Base-by-base conservation (phyloP, 2,797 vertebrate species). In the Scolopax rusticola region DNA sequence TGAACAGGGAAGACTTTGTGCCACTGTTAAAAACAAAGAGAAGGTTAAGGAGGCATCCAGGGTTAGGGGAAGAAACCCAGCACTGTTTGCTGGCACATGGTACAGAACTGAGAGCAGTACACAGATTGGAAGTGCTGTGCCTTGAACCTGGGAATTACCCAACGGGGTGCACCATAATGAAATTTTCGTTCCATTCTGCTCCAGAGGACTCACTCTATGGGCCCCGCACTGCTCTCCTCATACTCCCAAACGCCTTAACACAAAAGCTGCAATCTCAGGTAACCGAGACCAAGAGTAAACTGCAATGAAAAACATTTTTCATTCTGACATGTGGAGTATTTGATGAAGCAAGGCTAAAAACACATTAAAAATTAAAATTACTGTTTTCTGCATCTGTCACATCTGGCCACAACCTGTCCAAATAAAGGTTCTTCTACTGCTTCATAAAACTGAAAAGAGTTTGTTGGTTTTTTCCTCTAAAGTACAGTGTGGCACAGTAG, bases 91-190 rank as follows among this genome's bases (percentile, higher is more conserved):
- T 70, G 36, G 8, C 23, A 24, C 16, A 12, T 54, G 64, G 41
- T 23, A 65, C 47, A 51, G 54, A 54, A 23, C 30, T 24, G 50
- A 21, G 50, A 6, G 6, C 2, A 5, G n/a, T 0, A 8, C 5
- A 38, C n/a, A 61, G 36, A 61, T 28, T 57, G 41, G 15, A 45
- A 9, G 1, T 7, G 19, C 12, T 56, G 17, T 9, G 12, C 41
- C 18, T 13, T 33, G 16, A 32, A 28, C 33, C 6, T 8, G 3
- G 40, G 40, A 67, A 32, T 40, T 38, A 32, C n/a, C 27, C 7
- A 18, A 27, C 6, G 17, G 3, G 4, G 3, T 24, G 47, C 38
- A 25, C 74, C 20, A 3, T 4, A 71, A 71, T 0, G 0, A 77
- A 70, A 51, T 18, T 18, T 18, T 45, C 0, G 0, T 3, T 67